Percentiles rank a stretch among this genome's conserved stretches.
These are phyloP conservation scores for Corella eumyota DNA, from an alignment of 23 tunicate genomes.

Conservation along the genomic window DNA sequence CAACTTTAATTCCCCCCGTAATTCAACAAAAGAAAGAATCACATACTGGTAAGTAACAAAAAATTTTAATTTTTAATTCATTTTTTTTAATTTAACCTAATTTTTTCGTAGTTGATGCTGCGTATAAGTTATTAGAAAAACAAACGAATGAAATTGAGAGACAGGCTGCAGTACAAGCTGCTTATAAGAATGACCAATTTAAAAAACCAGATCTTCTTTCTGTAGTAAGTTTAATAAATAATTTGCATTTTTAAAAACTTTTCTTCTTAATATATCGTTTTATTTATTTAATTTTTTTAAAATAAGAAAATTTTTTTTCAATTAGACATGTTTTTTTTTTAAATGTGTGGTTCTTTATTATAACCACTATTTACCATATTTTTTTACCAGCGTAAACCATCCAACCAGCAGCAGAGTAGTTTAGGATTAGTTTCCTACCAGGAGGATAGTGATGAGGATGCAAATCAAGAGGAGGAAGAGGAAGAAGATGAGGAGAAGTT, in stretches of 20 bases:
- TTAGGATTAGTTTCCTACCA: slow-evolving; percentile 57
- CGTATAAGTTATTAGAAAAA: slow-evolving; percentile 52
- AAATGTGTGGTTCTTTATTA: no score
- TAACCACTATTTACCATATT: no score
- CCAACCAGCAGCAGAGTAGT: no score
- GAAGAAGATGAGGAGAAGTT: slow-evolving; percentile 55
- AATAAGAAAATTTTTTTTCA: no score
- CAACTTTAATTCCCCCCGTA: slow-evolving; percentile 1
- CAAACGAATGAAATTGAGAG: slow-evolving; percentile 50
- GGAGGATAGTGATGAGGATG: slow-evolving; percentile 49
- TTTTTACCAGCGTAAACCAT: no score
- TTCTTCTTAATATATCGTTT: background rate
- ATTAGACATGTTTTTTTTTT: no score
- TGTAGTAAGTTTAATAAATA: slow-evolving; percentile 4
- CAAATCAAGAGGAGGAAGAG: slow-evolving; percentile 44
- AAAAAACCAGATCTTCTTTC: slow-evolving; percentile 19
- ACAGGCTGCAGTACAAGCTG: slow-evolving; percentile 50
- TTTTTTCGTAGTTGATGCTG: no score
- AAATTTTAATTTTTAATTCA: no score
- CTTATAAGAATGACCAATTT: slow-evolving; percentile 29
- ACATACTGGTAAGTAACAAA: no score
- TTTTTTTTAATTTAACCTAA: no score
- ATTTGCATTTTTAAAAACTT: background rate
- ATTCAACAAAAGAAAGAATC: slow-evolving; percentile 12
- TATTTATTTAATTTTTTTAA: no score